Conservation (phyloP, 2,888 invertebrate genomes). For the Lobophora halterata region DNA sequence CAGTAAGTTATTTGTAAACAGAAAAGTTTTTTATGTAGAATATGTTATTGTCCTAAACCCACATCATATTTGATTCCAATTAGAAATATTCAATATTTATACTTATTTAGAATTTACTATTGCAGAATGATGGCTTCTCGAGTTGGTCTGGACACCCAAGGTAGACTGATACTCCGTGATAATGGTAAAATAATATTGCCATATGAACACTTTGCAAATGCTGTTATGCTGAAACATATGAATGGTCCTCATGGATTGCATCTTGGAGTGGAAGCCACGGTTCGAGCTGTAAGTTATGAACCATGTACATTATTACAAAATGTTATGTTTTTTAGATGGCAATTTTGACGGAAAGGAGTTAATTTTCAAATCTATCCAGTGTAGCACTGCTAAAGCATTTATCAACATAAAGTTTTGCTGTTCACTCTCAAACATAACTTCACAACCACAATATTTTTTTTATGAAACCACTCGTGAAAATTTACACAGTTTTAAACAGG, state of each 20-base stretch:
- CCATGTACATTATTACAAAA: background rate
- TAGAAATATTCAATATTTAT: no score
- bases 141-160: constrained; percentile 91
- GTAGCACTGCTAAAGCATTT: no score
- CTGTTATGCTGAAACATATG: constrained; percentile 95
- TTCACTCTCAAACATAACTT: no score
- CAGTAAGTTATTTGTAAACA: constrained; percentile 83
- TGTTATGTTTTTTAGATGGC: no score
- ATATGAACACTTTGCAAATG: constrained; percentile 94
- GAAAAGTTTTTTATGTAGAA: background rate
- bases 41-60: no score
- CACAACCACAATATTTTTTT: no score
- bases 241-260: constrained; percentile 93
- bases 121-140: constrained; percentile 92
- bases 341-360: no score
- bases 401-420: no score
- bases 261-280: constrained; percentile 90
- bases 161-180: constrained; percentile 89
- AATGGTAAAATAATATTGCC: constrained; percentile 94
- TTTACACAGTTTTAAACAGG: no score
- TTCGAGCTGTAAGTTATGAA: constrained; percentile 85
- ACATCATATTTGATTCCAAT: no score
- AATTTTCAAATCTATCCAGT: no score
- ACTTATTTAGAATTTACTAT: constrained; percentile 33
- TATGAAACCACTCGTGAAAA: no score